Evolutionary conservation across 2,113 vertebrate species (phyloP), one percentile per base, ranked within the genome.

Genomic region (Cyanoderma ruficeps): DNA sequence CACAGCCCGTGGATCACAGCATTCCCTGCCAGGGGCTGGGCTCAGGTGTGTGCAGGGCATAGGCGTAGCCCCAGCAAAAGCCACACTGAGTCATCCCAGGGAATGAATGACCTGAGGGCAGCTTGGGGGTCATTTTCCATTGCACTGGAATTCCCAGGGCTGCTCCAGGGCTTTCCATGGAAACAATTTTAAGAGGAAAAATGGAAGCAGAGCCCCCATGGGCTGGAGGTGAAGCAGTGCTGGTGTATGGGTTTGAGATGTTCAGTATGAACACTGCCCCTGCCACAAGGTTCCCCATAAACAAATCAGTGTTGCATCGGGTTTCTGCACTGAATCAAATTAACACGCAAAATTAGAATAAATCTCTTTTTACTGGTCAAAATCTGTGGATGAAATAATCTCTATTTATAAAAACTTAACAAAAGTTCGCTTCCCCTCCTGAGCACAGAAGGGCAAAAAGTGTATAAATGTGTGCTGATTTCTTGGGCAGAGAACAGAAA

Each of bases 31-130:
- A 39, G 82, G 65, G 95, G 23, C 56, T 53, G 55, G 87, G 70
- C 41, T 6, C 33, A 70, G 83, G 78, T 76, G 89, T 75, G 47
- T 59, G 93, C 19, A 8, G 90, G 95, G 92, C 95, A 96, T 61
- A 77, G 46, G 94, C 89, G 49, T 52, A 59, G 74, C 84, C 86
- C 23, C 78, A 33, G 22, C 18, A 52, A 28, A 88, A 33, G 59
- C 83, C 83, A 70, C 0, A 0, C 44, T 13, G 8, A 67, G 87
- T 47, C 22, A 72, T 4, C 2, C 23, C 25, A 33, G n/a, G 9
- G 37, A 80, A 70, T 41, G 37, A 80, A 70, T 41, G 49, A 52
- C 30, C 79, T 42, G n/a, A 13, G 49, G 39, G 53, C 78, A 78
- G 30, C 16, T 3, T 24, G n/a, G 42, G 67, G 77, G 49, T 56